Conservation (phyloP, 2,888 invertebrate genomes). For the Cephus rjabovi region DNA sequence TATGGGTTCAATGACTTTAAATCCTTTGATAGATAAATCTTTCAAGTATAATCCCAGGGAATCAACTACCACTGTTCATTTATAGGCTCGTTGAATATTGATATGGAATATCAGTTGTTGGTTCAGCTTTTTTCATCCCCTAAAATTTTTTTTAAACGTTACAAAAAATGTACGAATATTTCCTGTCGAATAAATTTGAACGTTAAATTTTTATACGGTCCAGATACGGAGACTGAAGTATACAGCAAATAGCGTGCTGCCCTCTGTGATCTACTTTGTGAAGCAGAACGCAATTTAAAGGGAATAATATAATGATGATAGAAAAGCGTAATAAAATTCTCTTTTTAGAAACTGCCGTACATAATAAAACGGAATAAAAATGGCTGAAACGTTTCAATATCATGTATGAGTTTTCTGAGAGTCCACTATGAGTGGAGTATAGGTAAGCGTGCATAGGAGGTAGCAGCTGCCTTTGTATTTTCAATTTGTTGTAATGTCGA, state of each 20-base stretch:
- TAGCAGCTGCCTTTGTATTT: conserved; percentile 53
- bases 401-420: neutral
- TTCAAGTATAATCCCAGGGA: neutral
- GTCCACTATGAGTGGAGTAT: neutral
- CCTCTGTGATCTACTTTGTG: neutral
- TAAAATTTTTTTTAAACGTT: too few species aligned
- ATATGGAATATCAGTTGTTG: too few species aligned
- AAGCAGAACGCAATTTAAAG: neutral
- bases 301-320: neutral
- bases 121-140: too few species aligned
- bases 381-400: neutral
- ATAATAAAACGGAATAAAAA: neutral
- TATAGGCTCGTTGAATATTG: neutral
- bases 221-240: neutral
- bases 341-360: neutral
- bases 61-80: neutral
- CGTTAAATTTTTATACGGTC: neutral
- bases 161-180: too few species aligned
- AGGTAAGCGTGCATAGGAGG: conserved; percentile 23
- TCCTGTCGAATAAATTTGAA: too few species aligned
- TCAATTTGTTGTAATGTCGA: conserved; percentile 53
- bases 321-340: neutral
- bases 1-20: neutral
- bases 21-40: neutral
- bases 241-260: neutral